Percentiles rank a stretch among this genome's conserved stretches.
These are phyloP conservation scores for Phrynosoma platyrhinos DNA, from an alignment of 2,113 vertebrate genomes.

Conservation along the genomic window DNA sequence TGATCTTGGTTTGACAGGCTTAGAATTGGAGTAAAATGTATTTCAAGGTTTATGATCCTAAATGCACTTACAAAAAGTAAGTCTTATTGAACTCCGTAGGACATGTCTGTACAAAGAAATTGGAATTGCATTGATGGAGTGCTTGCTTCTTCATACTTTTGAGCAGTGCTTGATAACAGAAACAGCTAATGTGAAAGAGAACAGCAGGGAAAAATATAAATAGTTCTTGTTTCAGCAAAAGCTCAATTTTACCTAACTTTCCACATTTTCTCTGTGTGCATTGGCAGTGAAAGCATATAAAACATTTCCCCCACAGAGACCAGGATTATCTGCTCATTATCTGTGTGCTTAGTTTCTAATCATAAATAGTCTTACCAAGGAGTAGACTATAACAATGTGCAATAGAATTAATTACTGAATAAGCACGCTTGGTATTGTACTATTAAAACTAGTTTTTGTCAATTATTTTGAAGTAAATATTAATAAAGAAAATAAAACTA, in stretches of 20 bases:
- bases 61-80: not conserved
- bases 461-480: constrained; percentile 39
- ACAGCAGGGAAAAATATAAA: constrained; percentile 35
- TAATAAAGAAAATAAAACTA: not conserved
- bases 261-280: constrained; percentile 53
- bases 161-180: not conserved
- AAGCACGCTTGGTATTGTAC: not conserved
- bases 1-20: too few relatives aligned
- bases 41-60: not conserved
- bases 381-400: not conserved
- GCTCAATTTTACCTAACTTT: not conserved
- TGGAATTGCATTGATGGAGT: not conserved
- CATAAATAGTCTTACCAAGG: not conserved
- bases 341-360: not conserved
- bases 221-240: constrained; percentile 40
- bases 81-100: not conserved
- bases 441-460: not conserved
- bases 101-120: not conserved
- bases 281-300: constrained; percentile 46
- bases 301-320: constrained; percentile 44
- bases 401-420: not conserved
- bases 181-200: constrained; percentile 47
- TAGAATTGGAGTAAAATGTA: too few relatives aligned
- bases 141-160: not conserved
- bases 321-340: constrained; percentile 28